A percentile compares a stretch with the other conserved stretches of the same genome.
phyloP scores from a whole-genome alignment of 2,797 vertebrate genomes.

The Heterohyrax brucei region DNA sequence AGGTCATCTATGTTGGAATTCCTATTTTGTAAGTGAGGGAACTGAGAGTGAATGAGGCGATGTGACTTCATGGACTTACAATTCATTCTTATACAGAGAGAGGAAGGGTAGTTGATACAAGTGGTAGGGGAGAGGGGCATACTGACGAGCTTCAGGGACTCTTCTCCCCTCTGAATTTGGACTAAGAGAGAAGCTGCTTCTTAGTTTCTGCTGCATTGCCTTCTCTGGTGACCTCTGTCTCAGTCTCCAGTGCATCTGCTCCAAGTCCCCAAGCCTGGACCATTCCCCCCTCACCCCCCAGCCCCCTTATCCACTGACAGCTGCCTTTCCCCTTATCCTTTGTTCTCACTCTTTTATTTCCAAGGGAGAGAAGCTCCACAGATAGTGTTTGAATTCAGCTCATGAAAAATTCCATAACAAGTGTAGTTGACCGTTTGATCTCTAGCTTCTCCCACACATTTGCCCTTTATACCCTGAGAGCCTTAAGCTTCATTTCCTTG shows the following conservation, averaged over 20 bases:
- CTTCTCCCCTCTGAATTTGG: neutral
- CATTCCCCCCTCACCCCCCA: constrained; percentile 68
- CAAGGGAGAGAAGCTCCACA: constrained; percentile 61
- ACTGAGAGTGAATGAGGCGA: neutral
- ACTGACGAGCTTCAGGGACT: neutral
- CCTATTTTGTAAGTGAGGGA: constrained; percentile 25
- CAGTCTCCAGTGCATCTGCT: neutral
- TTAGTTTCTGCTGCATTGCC: neutral
- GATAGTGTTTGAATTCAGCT: constrained; percentile 80
- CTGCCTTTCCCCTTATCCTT: constrained; percentile 76
- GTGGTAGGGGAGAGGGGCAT: no score
- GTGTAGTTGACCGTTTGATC: constrained; percentile 79
- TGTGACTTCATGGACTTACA: neutral
- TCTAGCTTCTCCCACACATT: constrained; percentile 74
- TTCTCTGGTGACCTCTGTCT: constrained; percentile 58
- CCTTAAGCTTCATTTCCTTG: constrained; percentile 80
- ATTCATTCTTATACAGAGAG: neutral
- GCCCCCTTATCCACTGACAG: constrained; percentile 66
- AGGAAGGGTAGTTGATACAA: neutral
- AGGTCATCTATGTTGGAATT: neutral
- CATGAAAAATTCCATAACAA: constrained; percentile 88
- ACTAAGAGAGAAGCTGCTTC: neutral
- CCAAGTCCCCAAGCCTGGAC: constrained; percentile 13
- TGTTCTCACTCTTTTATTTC: constrained; percentile 81
- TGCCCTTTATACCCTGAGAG: constrained; percentile 81